phyloP scores from a whole-genome alignment of 1,140 invertebrate genomes.

The Drosophila jambulina region DNA sequence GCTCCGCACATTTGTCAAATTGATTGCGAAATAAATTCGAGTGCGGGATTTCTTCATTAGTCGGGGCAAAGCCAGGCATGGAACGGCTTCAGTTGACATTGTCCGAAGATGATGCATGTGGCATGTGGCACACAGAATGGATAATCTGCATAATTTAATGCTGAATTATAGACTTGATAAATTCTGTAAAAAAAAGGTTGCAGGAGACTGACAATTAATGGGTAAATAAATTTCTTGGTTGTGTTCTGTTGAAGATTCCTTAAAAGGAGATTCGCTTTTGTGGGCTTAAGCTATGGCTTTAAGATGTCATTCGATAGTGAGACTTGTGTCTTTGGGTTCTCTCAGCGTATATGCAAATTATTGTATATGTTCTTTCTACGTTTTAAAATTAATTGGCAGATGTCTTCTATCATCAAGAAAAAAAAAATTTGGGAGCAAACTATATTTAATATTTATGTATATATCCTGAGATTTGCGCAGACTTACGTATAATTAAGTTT shows the following conservation, averaged over 20 bases:
- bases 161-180: constrained; percentile 70
- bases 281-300: constrained; percentile 19
- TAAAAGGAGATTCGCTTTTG: constrained; percentile 33
- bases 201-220: constrained; percentile 40
- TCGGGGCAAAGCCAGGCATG: neutral
- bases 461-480: no score
- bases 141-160: constrained; percentile 80
- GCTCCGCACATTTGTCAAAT: constrained; percentile 76
- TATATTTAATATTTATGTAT: no score
- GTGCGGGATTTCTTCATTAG: constrained; percentile 64
- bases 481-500: no score
- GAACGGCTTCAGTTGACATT: constrained; percentile 54
- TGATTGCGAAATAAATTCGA: constrained; percentile 80
- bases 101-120: constrained; percentile 70
- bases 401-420: no score
- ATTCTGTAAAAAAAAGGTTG: constrained; percentile 3
- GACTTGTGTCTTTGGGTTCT: constrained; percentile 1
- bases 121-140: constrained; percentile 33
- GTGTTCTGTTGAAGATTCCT: constrained; percentile 17
- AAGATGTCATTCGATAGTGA: constrained; percentile 16
- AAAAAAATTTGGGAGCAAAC: no score
- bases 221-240: constrained; percentile 44
- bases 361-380: neutral
- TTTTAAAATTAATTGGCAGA: neutral
- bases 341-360: neutral